Evolutionary conservation across 1,140 invertebrate species (phyloP).

Genomic region (Belonocnema kinseyi): DNA sequence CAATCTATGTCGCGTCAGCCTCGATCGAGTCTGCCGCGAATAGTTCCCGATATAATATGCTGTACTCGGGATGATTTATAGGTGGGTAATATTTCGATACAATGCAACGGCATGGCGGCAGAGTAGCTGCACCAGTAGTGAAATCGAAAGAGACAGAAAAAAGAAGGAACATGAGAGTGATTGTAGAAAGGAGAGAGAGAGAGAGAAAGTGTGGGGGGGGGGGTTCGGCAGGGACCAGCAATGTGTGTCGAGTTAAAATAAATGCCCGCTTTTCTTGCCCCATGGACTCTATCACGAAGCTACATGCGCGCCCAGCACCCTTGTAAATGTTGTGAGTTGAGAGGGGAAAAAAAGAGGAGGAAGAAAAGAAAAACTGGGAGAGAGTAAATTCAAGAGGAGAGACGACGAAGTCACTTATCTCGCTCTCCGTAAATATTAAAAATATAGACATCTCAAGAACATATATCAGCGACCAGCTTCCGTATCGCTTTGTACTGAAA

Average conservation of each 20-base stretch:
- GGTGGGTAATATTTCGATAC: constrained; percentile 67
- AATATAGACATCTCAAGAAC: constrained; percentile 69
- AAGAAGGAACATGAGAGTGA: constrained; percentile 32
- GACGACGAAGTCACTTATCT: constrained; percentile 62
- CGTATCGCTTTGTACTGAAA: constrained; percentile 57
- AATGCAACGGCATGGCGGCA: constrained; percentile 51
- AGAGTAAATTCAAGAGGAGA: constrained; percentile 40
- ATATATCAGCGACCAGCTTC: constrained; percentile 63
- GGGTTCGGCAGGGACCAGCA: constrained; percentile 45
- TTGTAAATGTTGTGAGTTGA: constrained; percentile 32
- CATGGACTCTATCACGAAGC: constrained; percentile 60
- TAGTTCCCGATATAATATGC: constrained; percentile 64
- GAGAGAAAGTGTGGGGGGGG: too few species aligned
- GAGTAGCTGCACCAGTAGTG: constrained; percentile 41
- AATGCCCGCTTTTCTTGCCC: constrained; percentile 65
- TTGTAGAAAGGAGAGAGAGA: constrained; percentile 17
- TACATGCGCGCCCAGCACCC: constrained; percentile 50
- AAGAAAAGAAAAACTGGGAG: constrained; percentile 41
- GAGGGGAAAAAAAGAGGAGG: constrained; percentile 32
- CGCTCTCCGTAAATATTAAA: constrained; percentile 68
- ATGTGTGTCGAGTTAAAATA: constrained; percentile 62
- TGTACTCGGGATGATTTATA: constrained; percentile 64
- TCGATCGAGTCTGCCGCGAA: constrained; percentile 57
- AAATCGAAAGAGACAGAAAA: constrained; percentile 39
- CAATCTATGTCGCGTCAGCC: constrained; percentile 64